Percentiles rank a stretch among this genome's conserved stretches.
These are phyloP conservation scores for Brachionus manjavacas DNA, from an alignment of 1,140 invertebrate genomes.

Conservation along the genomic window DNA sequence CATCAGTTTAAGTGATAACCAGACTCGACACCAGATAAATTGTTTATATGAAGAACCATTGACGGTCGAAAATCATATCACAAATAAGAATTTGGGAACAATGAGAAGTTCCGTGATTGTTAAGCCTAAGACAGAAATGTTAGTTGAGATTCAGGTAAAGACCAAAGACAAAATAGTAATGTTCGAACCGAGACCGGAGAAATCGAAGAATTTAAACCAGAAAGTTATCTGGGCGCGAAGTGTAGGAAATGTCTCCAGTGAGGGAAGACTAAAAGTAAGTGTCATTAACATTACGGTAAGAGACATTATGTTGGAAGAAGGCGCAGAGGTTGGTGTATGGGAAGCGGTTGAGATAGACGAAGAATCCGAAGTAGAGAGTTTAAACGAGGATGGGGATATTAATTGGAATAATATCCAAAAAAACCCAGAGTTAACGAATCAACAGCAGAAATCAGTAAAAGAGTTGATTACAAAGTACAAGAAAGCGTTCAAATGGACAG, in stretches of 20 bases:
- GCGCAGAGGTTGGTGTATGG: neutral
- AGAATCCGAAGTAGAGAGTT: neutral
- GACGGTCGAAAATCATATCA: neutral
- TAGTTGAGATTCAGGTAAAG: neutral
- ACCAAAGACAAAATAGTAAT: neutral
- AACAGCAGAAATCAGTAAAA: neutral
- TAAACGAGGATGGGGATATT: neutral
- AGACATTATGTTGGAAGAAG: neutral
- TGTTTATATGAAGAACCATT: neutral
- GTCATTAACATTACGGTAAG: neutral
- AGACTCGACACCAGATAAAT: neutral
- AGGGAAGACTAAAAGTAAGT: neutral
- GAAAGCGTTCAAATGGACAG: slow-evolving; percentile 30
- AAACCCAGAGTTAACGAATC: neutral
- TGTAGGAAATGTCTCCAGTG: neutral
- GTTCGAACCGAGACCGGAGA: neutral
- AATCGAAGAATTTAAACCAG: neutral
- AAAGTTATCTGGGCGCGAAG: neutral
- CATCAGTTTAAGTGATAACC: neutral
- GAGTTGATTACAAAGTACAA: slow-evolving; percentile 22
- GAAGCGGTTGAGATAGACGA: neutral
- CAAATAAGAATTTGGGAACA: neutral
- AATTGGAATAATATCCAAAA: slow-evolving; percentile 56
- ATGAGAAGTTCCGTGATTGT: neutral
- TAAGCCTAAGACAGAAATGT: neutral